A percentile compares a stretch with the other conserved stretches of the same genome.
These are phyloP conservation scores for Festucalex cinctus DNA, from an alignment of 2,113 vertebrate species.

Conservation along the genomic window DNA sequence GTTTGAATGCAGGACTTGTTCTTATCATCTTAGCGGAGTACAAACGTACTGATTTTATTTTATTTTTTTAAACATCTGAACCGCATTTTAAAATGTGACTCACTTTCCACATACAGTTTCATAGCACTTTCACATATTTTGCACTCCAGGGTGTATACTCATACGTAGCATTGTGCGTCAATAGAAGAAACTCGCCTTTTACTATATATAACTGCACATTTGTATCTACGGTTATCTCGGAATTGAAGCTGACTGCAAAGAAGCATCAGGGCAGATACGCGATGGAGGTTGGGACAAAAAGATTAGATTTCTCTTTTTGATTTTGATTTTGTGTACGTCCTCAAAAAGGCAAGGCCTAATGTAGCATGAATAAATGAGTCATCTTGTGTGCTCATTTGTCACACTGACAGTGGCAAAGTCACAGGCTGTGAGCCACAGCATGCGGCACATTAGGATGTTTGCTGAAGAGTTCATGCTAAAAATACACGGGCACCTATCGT, in stretches of 20 bases:
- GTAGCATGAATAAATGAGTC: conserved; percentile 8
- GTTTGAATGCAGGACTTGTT: conserved; percentile 8
- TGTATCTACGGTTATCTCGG: not conserved
- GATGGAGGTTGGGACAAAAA: not conserved
- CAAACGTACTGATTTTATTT: too few species aligned
- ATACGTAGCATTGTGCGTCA: too few species aligned
- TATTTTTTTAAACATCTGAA: not conserved
- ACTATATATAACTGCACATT: not conserved
- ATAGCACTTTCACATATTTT: too few species aligned
- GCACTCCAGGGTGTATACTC: too few species aligned
- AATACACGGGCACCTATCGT: not conserved
- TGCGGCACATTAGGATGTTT: conserved; percentile 3
- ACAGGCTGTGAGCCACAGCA: not conserved
- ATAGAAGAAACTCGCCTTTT: not conserved
- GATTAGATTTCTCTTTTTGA: not conserved
- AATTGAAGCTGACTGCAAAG: not conserved
- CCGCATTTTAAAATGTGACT: not conserved
- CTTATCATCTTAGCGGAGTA: conserved; percentile 27
- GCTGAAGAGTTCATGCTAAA: not conserved
- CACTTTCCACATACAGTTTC: too few species aligned
- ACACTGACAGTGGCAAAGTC: conserved; percentile 1
- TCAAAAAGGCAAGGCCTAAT: not conserved
- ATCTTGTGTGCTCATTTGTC: conserved; percentile 7
- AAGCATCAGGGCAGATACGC: not conserved
- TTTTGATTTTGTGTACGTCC: not conserved